A percentile compares a stretch with the other conserved stretches of the same genome.
Evolutionary conservation across 2,113 vertebrate species (phyloP).

Genomic region (Brachyistius frenatus): DNA sequence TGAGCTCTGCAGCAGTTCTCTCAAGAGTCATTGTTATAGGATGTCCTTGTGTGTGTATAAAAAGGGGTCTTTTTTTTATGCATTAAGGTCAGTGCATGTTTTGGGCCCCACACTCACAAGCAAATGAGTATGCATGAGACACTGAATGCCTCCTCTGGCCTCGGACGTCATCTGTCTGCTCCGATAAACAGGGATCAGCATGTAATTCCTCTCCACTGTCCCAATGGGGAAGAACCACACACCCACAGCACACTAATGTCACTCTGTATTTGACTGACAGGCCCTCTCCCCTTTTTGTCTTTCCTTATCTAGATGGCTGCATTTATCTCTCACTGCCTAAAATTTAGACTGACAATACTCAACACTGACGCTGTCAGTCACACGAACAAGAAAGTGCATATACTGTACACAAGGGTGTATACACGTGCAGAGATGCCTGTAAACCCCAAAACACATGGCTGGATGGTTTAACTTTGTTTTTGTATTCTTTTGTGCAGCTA

Average conservation of each 20-base stretch:
- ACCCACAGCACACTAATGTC: slow-evolving; percentile 62
- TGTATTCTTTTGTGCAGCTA: slow-evolving; percentile 78
- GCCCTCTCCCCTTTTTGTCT: not conserved
- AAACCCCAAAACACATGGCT: not conserved
- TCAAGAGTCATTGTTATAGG: not conserved
- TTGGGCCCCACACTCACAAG: not conserved
- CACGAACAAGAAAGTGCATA: no score
- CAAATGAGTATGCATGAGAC: slow-evolving; percentile 13
- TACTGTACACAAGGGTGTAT: not conserved
- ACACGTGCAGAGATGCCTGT: not conserved
- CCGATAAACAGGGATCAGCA: slow-evolving; percentile 58
- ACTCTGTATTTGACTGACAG: slow-evolving; percentile 68
- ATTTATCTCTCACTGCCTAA: slow-evolving; percentile 45
- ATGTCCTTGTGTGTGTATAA: not conserved
- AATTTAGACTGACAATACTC: slow-evolving; percentile 23
- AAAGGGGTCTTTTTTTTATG: not conserved
- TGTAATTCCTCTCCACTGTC: slow-evolving; percentile 53
- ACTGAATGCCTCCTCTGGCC: slow-evolving; percentile 42
- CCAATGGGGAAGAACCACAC: slow-evolving; percentile 51
- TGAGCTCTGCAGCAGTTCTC: not conserved
- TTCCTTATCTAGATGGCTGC: not conserved
- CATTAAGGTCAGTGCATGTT: not conserved
- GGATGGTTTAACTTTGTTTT: not conserved
- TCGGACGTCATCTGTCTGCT: slow-evolving; percentile 71
- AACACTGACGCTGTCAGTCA: slow-evolving; percentile 21